Evolutionary conservation across 2,797 vertebrate genomes (phyloP).

Genomic region (Rhabdophis nuchalis): DNA sequence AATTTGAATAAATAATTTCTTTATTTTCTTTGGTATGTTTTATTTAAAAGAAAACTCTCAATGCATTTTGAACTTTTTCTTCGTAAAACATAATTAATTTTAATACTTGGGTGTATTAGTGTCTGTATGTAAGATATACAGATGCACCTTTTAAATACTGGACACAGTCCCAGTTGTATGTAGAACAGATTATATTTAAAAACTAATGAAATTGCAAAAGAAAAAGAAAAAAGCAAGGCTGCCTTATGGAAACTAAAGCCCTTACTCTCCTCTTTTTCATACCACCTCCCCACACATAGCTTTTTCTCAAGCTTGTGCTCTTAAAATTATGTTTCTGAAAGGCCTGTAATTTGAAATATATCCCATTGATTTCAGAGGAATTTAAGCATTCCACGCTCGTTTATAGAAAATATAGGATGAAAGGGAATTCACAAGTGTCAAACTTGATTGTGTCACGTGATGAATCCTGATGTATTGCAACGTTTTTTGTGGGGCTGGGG

Average conservation of each 20-base stretch:
- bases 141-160: conserved; percentile 43
- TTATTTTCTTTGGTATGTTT: conserved; percentile 69
- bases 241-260: conserved; percentile 9
- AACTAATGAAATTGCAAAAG: conserved; percentile 53
- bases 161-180: conserved; percentile 31
- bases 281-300: background rate
- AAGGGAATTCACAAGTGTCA: background rate
- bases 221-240: conserved; percentile 50
- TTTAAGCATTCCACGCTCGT: background rate
- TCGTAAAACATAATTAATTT: conserved; percentile 57
- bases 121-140: conserved; percentile 33
- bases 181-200: conserved; percentile 54
- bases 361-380: background rate
- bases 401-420: background rate
- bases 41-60: conserved; percentile 63
- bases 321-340: background rate
- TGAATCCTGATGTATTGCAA: background rate
- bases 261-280: background rate
- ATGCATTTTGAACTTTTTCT: conserved; percentile 57
- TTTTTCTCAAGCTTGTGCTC: background rate
- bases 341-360: background rate
- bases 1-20: conserved; percentile 73
- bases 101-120: conserved; percentile 17
- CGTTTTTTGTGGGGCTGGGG: too few relatives aligned
- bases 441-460: too few relatives aligned